phyloP scores from a whole-genome alignment of 2,888 invertebrate genomes.

The Lymantria dispar region DNA sequence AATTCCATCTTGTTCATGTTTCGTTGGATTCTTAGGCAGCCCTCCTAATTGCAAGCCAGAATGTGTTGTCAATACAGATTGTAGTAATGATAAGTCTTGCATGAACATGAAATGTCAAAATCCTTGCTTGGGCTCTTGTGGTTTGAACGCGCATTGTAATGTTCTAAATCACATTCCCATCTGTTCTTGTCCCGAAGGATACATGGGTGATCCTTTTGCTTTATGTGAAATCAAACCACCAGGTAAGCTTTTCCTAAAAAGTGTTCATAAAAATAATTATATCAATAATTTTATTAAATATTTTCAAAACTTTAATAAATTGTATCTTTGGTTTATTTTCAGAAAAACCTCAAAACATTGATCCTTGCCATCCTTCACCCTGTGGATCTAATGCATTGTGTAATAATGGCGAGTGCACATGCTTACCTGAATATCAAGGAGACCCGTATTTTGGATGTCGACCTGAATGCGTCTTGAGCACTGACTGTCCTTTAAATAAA shows the following conservation, averaged over 20 bases:
- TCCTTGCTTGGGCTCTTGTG: constrained; percentile 91
- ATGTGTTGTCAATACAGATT: constrained; percentile 88
- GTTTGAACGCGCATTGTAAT: constrained; percentile 87
- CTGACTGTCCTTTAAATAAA: constrained; percentile 89
- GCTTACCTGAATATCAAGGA: constrained; percentile 88
- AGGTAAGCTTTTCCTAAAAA: constrained; percentile 42
- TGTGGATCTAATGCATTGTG: constrained; percentile 91
- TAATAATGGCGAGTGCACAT: constrained; percentile 88
- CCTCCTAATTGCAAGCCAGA: constrained; percentile 90
- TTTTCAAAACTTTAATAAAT: not conserved
- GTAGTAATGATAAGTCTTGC: constrained; percentile 87
- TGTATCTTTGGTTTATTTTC: constrained; percentile 23
- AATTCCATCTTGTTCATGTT: constrained; percentile 86
- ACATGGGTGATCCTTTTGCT: constrained; percentile 89
- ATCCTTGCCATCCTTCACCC: constrained; percentile 89
- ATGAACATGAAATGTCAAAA: constrained; percentile 89
- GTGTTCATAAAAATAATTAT: not conserved
- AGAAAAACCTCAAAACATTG: constrained; percentile 64
- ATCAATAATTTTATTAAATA: not conserved
- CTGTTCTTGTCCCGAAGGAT: constrained; percentile 85
- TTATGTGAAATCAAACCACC: constrained; percentile 82
- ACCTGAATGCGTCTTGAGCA: constrained; percentile 91
- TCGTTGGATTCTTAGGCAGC: constrained; percentile 84
- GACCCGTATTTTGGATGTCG: constrained; percentile 90
- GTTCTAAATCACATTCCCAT: constrained; percentile 89